Evolutionary conservation across 2,113 vertebrate genomes (phyloP).

Genomic region (Sorex fumeus): DNA sequence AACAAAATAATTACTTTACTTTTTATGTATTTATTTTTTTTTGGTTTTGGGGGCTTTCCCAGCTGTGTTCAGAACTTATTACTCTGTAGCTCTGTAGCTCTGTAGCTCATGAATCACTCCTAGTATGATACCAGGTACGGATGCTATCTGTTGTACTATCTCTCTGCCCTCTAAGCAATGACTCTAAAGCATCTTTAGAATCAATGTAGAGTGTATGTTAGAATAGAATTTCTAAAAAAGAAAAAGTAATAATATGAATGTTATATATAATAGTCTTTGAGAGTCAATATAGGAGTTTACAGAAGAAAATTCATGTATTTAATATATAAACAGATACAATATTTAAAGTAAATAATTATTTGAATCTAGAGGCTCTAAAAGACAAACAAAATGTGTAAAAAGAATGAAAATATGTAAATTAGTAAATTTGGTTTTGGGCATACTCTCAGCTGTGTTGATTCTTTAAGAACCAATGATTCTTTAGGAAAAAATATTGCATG

Average conservation of each 20-base stretch:
- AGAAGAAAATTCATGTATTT: not conserved
- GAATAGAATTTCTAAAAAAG: not conserved
- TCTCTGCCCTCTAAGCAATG: not conserved
- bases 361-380: not conserved
- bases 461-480: not conserved
- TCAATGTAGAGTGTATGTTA: not conserved
- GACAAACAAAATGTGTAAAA: not conserved
- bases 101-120: too few relatives aligned
- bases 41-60: too few relatives aligned
- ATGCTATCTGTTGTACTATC: too few relatives aligned
- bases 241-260: not conserved
- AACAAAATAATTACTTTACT: not conserved
- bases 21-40: too few relatives aligned
- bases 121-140: too few relatives aligned
- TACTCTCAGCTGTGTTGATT: not conserved
- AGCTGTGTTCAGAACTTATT: too few relatives aligned
- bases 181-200: not conserved
- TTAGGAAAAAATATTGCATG: too few relatives aligned
- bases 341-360: slow-evolving; percentile 13
- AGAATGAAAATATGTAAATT: not conserved
- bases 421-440: too few relatives aligned
- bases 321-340: not conserved
- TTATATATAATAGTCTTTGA: not conserved
- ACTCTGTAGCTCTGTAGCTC: too few relatives aligned
- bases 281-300: not conserved